Evolutionary conservation across 2,113 vertebrate species (phyloP).

Genomic region (Thinocorus orbignyianus): DNA sequence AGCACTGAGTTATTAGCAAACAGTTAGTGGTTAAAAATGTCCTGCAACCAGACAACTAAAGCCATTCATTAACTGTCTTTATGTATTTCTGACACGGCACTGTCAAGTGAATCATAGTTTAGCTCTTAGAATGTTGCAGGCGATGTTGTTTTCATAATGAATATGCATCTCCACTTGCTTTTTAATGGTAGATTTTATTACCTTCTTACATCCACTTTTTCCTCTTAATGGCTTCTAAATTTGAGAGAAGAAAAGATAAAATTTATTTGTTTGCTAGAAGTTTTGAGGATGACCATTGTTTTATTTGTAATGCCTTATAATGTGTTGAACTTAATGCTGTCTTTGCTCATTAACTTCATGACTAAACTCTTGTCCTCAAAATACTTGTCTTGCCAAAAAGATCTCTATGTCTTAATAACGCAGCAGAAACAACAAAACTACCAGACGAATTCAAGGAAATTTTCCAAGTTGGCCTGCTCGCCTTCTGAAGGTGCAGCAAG

Average conservation of each 20-base stretch:
- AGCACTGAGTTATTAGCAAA: slow-evolving; percentile 5
- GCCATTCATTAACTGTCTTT: background rate
- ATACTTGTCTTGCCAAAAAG: background rate
- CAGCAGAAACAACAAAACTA: background rate
- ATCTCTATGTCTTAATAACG: background rate
- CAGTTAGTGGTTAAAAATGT: slow-evolving; percentile 11
- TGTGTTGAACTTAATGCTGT: background rate
- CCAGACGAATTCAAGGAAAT: background rate
- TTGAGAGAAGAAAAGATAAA: background rate
- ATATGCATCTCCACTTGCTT: background rate
- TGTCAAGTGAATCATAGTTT: background rate
- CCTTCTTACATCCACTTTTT: background rate
- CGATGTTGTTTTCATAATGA: background rate
- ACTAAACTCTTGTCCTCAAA: background rate
- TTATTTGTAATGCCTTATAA: background rate
- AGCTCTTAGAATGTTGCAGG: background rate
- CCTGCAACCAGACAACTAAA: slow-evolving; percentile 1
- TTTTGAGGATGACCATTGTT: background rate
- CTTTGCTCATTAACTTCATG: slow-evolving; percentile 1
- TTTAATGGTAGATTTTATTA: background rate
- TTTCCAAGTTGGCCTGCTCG: background rate
- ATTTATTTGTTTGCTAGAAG: background rate
- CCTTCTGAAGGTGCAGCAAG: background rate
- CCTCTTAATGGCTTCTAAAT: background rate
- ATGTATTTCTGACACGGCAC: background rate